Conservation (phyloP, 1,140 invertebrate genomes). For the Hesperophylax magnus region DNA sequence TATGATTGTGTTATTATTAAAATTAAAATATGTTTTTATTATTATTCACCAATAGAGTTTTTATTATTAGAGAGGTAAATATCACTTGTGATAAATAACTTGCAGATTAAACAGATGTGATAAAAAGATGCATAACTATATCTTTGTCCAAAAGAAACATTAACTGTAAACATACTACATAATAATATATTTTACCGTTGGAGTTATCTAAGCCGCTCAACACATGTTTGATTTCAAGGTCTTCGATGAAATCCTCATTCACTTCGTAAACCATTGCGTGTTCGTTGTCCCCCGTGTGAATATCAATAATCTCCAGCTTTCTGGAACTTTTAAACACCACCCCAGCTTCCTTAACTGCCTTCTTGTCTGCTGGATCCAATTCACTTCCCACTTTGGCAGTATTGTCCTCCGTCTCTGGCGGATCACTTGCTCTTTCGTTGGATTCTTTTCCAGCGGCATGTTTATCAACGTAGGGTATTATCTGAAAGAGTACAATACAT, state of each 20-base stretch:
- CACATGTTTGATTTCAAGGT: neutral
- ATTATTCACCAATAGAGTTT: too few species aligned
- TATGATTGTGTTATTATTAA: too few species aligned
- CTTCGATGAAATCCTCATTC: neutral
- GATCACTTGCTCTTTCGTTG: neutral
- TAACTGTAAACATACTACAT: too few species aligned
- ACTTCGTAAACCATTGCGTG: neutral
- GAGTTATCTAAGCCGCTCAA: neutral
- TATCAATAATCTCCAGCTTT: constrained; percentile 5
- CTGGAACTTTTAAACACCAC: neutral
- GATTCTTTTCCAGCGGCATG: neutral
- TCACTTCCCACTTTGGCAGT: neutral
- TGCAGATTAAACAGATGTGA: too few species aligned
- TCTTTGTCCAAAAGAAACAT: too few species aligned
- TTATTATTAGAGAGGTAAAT: too few species aligned
- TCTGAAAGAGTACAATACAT: neutral
- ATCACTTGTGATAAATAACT: too few species aligned
- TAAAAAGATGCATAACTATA: too few species aligned
- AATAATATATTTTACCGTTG: neutral
- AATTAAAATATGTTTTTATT: too few species aligned
- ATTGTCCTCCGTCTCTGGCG: neutral
- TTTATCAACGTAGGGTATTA: neutral
- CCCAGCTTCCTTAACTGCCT: neutral
- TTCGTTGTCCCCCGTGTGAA: neutral
- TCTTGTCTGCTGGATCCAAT: neutral